Percentiles rank a stretch among this genome's conserved stretches.
Evolutionary conservation across 1,140 invertebrate genomes (phyloP).

Genomic region (Ditylenchus dipsaci): DNA sequence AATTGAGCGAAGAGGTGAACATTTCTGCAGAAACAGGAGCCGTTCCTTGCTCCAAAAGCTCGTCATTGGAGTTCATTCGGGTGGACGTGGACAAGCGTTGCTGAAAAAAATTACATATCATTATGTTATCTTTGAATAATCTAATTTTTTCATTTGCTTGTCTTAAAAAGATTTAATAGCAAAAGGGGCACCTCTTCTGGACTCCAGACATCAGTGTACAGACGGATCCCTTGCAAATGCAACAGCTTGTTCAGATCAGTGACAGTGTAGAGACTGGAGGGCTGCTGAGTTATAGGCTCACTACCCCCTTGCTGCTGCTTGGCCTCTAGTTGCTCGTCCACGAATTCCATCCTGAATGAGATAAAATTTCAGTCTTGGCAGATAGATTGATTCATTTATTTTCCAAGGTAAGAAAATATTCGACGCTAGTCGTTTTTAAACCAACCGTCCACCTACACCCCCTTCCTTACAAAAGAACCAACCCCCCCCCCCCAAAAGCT

Average conservation of each 20-base stretch:
- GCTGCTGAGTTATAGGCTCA: slow-evolving; percentile 26
- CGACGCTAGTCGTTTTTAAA: no score
- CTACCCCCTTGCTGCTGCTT: slow-evolving; percentile 11
- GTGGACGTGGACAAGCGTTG: not conserved
- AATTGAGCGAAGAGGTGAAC: slow-evolving; percentile 31
- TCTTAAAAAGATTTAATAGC: no score
- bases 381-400: no score
- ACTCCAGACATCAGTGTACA: slow-evolving; percentile 42
- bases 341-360: slow-evolving; percentile 41
- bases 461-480: no score
- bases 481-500: no score
- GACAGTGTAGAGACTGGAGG: slow-evolving; percentile 25
- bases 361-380: no score
- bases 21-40: not conserved
- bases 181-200: slow-evolving; percentile 29
- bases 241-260: slow-evolving; percentile 44
- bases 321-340: slow-evolving; percentile 43
- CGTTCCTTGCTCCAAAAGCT: not conserved
- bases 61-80: not conserved
- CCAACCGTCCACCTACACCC: no score
- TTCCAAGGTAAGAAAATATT: no score
- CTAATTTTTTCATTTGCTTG: no score
- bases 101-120: not conserved
- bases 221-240: slow-evolving; percentile 37
- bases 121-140: no score